Base-by-base conservation (phyloP, 2,113 vertebrate genomes). In the Hystrix cristata region DNA sequence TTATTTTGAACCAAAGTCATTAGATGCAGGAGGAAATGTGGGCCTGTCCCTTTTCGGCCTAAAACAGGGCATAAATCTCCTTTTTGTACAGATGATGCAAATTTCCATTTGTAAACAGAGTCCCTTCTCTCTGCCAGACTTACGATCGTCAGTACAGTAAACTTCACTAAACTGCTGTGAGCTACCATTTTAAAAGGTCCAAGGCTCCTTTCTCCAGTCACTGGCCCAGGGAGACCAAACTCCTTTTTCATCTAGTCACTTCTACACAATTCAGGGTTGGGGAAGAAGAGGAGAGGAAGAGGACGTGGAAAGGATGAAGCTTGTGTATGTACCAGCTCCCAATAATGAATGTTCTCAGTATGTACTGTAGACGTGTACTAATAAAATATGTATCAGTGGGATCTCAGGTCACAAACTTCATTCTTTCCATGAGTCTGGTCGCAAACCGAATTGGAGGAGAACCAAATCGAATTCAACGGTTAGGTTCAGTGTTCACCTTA, bases 161-260 rank as follows among this genome's bases (percentile, higher is more conserved):
- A 43, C 38, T 19, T 59, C 15, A 43, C 29, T 27, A n/a, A 25
- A 71, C n/a, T n/a, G 0, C 29, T 0, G 4, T 34, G 25, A 16
- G 4, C 51, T 65, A 4, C 7, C 13, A 6, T 11, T 0, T 4
- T 5, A 13, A 25, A 27, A 31, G 7, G 14, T 25, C 19, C 51
- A 2, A 12, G 3, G 1, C 38, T 15, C 62, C 71, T 67, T 16
- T 3, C 15, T 27, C 18, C 29, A 84, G 23, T 29, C 7, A 51
- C 25, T 72, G 57, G 1, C 57, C 16, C 46, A 10, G 23, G 8
- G 8, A 16, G 6, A 60, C 87, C 8, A 74, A n/a, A 2, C 8
- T 1, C 25, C 8, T 59, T 25, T 29, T 15, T 14, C 21, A 62
- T 38, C 2, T n/a, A 10, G 15, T 29, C 16, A 25, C 0, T 14